A percentile compares a stretch with the other conserved stretches of the same genome.
These are phyloP conservation scores for Caligus rogercresseyi DNA, from an alignment of 1,140 invertebrate genomes.

Conservation along the genomic window DNA sequence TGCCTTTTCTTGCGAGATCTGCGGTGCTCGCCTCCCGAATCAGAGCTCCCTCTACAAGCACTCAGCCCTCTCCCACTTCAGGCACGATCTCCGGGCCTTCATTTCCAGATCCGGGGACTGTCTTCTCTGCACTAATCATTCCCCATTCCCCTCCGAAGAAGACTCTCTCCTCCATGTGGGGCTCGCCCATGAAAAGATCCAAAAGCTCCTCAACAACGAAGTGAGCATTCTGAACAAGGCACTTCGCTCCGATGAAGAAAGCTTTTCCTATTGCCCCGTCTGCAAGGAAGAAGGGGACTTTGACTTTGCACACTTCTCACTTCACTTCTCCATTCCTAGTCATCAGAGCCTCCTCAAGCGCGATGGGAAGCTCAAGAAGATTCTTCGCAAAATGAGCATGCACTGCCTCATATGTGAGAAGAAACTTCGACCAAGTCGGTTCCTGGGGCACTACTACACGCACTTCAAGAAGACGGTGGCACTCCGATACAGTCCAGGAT, in stretches of 20 bases:
- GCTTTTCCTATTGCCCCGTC: neutral
- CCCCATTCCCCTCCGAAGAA: too few relatives aligned
- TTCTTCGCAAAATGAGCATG: neutral
- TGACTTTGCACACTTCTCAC: neutral
- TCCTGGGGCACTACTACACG: neutral
- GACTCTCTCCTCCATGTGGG: neutral
- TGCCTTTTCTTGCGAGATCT: neutral
- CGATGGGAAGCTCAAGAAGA: neutral
- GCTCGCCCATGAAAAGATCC: neutral
- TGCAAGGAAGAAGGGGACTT: neutral
- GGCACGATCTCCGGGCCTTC: neutral
- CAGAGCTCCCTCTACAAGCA: neutral
- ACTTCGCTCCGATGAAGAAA: neutral
- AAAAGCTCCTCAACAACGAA: neutral
- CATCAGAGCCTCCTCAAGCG: neutral
- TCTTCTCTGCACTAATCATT: too few relatives aligned
- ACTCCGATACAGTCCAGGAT: neutral
- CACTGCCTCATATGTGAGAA: neutral
- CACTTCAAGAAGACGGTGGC: neutral
- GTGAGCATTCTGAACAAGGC: neutral
- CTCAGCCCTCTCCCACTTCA: neutral
- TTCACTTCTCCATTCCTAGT: neutral
- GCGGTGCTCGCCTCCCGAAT: neutral
- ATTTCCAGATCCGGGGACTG: neutral
- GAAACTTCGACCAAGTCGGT: neutral